phyloP scores from a whole-genome alignment of 2,888 invertebrate genomes.

The Pinctada fucata region DNA sequence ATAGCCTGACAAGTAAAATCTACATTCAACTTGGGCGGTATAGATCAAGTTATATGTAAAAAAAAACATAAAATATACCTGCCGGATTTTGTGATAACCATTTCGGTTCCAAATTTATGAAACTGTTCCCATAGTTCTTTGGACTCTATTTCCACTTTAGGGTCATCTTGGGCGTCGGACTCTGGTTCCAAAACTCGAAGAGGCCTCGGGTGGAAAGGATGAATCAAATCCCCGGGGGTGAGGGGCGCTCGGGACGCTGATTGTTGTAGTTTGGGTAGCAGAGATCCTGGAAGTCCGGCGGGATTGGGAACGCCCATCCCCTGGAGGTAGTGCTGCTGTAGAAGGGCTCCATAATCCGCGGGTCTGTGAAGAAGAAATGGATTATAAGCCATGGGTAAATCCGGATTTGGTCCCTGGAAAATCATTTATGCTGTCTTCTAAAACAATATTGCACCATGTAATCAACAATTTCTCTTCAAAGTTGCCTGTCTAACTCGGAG shows the following conservation, averaged over 20 bases:
- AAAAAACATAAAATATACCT: conserved; percentile 82
- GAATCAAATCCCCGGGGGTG: conserved; percentile 58
- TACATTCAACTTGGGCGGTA: conserved; percentile 21
- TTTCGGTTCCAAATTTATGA: conserved; percentile 98
- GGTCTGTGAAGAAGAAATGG: conserved; percentile 65
- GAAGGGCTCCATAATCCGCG: conserved; percentile 55
- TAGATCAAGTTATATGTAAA: neutral
- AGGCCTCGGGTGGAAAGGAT: conserved; percentile 75
- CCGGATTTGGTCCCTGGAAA: conserved; percentile 54
- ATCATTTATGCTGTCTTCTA: conserved; percentile 45
- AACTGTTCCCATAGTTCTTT: conserved; percentile 99
- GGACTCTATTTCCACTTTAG: conserved; percentile 98
- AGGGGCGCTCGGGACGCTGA: conserved; percentile 52
- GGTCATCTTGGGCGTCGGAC: conserved; percentile 94
- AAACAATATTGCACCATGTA: no score
- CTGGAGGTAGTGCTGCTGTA: conserved; percentile 60
- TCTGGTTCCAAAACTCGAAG: conserved; percentile 81
- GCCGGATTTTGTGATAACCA: conserved; percentile 99
- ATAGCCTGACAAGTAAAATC: neutral
- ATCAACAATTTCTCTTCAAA: no score
- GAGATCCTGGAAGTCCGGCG: conserved; percentile 53
- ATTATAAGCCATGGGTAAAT: conserved; percentile 65
- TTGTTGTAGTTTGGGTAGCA: conserved; percentile 61
- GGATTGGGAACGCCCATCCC: conserved; percentile 52
- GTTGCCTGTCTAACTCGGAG: no score